phyloP scores from a whole-genome alignment of 2,113 vertebrate genomes.

The human region GRCh38 chr9:98595501-98596000 shows the following conservation, averaged over 20 bases:
- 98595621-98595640: neutral
- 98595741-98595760: neutral
- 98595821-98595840: neutral
- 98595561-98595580: neutral
- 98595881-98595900: neutral
- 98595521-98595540: neutral
- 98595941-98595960: neutral
- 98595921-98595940: neutral
- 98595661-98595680: neutral
- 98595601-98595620: neutral
- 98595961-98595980: neutral
- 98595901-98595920: neutral
- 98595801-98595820: neutral
- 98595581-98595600: neutral
- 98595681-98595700: neutral
- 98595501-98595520: neutral
- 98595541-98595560: neutral
- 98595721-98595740: rapidly evolving
- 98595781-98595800: neutral
- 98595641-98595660: neutral
- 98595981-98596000: neutral
- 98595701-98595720: neutral
- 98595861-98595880: neutral
- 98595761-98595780: neutral
- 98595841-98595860: neutral